Conservation (phyloP, 2,113 vertebrate genomes). For the Heterocephalus glaber region DNA sequence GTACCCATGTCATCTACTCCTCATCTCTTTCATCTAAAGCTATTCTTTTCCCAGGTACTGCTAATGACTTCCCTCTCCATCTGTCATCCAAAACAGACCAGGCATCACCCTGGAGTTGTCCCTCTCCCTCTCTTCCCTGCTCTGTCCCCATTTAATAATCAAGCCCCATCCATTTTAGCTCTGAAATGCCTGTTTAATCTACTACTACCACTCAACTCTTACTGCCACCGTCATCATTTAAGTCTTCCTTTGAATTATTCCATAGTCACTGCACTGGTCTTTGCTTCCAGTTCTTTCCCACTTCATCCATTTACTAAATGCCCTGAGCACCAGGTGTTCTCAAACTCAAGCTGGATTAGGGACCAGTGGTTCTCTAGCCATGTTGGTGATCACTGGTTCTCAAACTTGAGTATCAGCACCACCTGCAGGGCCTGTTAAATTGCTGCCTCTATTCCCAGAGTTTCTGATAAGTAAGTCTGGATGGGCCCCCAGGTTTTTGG, state of each 20-base stretch:
- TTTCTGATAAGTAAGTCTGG: background rate
- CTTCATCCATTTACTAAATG: background rate
- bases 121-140: background rate
- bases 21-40: background rate
- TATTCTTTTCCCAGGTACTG: background rate
- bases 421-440: background rate
- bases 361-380: background rate
- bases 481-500: background rate
- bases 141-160: background rate
- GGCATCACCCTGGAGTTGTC: background rate
- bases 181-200: background rate
- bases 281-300: background rate
- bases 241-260: background rate
- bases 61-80: background rate
- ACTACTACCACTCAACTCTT: background rate
- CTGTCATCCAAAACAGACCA: background rate
- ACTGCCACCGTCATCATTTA: background rate
- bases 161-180: background rate
- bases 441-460: background rate
- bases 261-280: background rate
- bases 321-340: background rate
- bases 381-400: background rate
- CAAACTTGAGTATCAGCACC: background rate
- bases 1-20: rapidly evolving
- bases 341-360: background rate